phyloP scores from a whole-genome alignment of 2,113 vertebrate species.

The Leptosomus discolor region DNA sequence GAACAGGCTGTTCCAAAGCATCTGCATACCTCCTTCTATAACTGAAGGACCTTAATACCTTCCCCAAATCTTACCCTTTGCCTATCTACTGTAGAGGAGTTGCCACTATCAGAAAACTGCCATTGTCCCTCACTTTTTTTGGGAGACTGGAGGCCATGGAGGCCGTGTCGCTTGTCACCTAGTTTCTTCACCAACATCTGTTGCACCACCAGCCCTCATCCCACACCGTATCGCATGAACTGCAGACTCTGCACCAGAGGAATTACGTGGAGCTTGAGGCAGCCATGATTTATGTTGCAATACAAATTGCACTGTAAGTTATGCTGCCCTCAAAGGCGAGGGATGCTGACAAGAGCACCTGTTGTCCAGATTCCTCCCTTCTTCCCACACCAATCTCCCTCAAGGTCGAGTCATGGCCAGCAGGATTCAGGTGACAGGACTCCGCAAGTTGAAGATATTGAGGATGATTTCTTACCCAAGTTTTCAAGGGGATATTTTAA shows the following conservation, averaged over 20 bases:
- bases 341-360: constrained; percentile 43
- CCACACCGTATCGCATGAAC: neutral
- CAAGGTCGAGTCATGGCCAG: neutral
- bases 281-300: constrained; percentile 49
- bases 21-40: neutral
- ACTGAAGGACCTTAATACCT: neutral
- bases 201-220: neutral
- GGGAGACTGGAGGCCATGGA: neutral
- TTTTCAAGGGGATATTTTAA: neutral
- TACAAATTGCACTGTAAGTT: constrained; percentile 36
- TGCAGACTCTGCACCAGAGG: neutral
- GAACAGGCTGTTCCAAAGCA: neutral
- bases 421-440: neutral
- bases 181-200: neutral
- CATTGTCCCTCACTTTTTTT: neutral
- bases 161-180: neutral
- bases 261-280: neutral
- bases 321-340: neutral
- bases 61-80: neutral
- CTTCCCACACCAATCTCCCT: neutral
- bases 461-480: neutral
- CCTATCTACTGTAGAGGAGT: neutral
- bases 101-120: neutral
- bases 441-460: neutral
- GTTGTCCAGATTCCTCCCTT: constrained; percentile 17